Evolutionary conservation across 2,797 vertebrate genomes (phyloP).

Genomic region (Sebastes diploproa): DNA sequence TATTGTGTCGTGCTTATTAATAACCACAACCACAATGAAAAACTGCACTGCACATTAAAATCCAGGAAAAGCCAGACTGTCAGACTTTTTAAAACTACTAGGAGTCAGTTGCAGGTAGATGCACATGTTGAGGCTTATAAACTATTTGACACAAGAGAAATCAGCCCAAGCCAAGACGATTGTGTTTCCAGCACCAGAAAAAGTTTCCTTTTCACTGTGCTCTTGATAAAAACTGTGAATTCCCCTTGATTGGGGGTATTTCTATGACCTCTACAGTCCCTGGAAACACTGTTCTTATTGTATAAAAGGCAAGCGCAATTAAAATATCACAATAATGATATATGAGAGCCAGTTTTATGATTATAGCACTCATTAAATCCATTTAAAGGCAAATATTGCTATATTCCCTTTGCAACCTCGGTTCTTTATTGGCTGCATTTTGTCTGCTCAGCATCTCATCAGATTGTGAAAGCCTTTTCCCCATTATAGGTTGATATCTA

Average conservation of each 20-base stretch:
- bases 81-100: background rate
- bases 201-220: background rate
- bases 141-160: background rate
- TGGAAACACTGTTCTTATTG: background rate
- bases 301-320: background rate
- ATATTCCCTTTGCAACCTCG: constrained; percentile 15
- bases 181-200: background rate
- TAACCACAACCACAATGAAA: background rate
- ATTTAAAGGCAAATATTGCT: constrained; percentile 13
- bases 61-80: background rate
- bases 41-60: background rate
- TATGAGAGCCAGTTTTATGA: constrained; percentile 4
- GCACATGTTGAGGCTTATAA: background rate
- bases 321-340: background rate
- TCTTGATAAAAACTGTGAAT: background rate
- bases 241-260: background rate
- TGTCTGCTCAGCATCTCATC: constrained; percentile 52
- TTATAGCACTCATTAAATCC: constrained; percentile 23
- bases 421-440: constrained; percentile 23
- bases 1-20: background rate
- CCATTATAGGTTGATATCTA: constrained; percentile 41
- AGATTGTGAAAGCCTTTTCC: constrained; percentile 12
- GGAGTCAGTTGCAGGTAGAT: background rate
- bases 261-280: background rate
- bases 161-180: background rate